These are phyloP conservation scores for Eulemur macaco DNA, from an alignment of 2,113 vertebrate genomes.

Conservation along the genomic window DNA sequence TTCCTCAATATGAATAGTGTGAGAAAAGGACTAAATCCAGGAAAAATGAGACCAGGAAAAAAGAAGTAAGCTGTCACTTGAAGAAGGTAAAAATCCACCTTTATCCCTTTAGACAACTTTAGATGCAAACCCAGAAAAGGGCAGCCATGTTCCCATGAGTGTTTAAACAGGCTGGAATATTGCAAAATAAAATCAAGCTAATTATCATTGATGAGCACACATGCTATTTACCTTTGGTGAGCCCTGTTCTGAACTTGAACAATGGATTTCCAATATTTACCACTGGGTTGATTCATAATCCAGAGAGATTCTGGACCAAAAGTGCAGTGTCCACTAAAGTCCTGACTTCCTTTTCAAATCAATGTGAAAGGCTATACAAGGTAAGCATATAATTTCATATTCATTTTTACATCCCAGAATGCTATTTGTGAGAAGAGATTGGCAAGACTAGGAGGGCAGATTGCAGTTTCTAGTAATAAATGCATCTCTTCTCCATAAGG, in stretches of 20 bases:
- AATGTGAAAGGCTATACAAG: background rate
- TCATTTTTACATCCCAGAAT: background rate
- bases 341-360: background rate
- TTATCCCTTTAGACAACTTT: background rate
- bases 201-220: background rate
- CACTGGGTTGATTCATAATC: background rate
- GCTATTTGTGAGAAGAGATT: background rate
- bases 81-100: background rate
- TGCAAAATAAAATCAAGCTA: slow-evolving; percentile 12
- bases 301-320: slow-evolving; percentile 28
- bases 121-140: background rate
- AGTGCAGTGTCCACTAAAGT: background rate
- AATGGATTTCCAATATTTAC: slow-evolving; percentile 33
- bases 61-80: background rate
- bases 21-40: background rate
- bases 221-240: background rate
- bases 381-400: background rate
- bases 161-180: background rate
- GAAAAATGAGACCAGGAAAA: background rate
- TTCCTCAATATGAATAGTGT: background rate
- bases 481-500: background rate
- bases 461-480: background rate
- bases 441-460: background rate
- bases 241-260: background rate
- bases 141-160: background rate